A percentile compares a stretch with the other conserved stretches of the same genome.
Evolutionary conservation across 2,113 vertebrate genomes (phyloP).

Genomic region (Silurus asotus): DNA sequence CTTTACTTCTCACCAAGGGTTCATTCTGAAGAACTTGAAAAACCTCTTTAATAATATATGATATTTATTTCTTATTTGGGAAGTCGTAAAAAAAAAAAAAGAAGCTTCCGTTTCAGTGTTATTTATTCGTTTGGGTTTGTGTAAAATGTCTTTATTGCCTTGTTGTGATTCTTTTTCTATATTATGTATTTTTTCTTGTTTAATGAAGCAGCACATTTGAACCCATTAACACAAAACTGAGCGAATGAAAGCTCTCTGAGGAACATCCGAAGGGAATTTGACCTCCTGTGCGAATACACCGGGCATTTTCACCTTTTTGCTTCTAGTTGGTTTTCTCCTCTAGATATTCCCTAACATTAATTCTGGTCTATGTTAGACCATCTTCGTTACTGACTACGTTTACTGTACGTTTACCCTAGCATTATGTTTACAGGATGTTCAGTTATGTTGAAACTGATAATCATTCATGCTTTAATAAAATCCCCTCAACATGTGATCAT

Average conservation of each 20-base stretch:
- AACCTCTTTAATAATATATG: not conserved
- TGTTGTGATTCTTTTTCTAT: not conserved
- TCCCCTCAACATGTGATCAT: not conserved
- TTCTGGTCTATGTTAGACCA: conserved; percentile 5
- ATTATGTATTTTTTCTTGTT: not conserved
- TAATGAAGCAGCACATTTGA: not conserved
- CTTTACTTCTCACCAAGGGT: not conserved
- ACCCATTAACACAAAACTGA: not conserved
- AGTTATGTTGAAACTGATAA: not conserved
- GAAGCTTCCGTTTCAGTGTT: not conserved
- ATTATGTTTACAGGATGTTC: not conserved
- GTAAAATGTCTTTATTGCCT: not conserved
- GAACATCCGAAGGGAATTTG: not conserved
- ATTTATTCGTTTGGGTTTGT: conserved; percentile 16
- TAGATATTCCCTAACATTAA: not conserved
- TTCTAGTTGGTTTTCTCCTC: not conserved
- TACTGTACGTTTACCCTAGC: not conserved
- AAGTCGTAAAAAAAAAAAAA: not conserved
- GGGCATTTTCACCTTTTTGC: not conserved
- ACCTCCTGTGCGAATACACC: not conserved
- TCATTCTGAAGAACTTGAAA: conserved; percentile 8
- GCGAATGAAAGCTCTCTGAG: not conserved
- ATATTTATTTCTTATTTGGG: conserved; percentile 4
- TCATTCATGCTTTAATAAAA: not conserved
- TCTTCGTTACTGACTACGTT: not conserved